These are phyloP conservation scores for Labeo calbasu DNA, from an alignment of 2,797 vertebrate genomes.

Conservation along the genomic window DNA sequence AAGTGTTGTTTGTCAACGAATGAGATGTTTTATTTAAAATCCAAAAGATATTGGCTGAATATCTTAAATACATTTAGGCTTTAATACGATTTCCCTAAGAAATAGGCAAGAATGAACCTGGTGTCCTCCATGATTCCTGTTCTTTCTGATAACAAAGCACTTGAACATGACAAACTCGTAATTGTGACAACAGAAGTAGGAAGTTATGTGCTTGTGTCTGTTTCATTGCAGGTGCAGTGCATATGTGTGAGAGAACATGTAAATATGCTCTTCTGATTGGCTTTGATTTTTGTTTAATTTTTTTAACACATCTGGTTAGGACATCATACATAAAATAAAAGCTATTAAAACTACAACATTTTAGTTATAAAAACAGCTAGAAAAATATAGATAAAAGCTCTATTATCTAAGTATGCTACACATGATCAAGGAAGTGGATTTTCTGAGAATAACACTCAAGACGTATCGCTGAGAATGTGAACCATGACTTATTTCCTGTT, in stretches of 20 bases:
- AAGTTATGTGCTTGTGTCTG: no score
- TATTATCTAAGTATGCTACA: neutral
- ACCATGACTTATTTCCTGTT: slow-evolving; percentile 24
- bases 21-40: neutral
- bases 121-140: neutral
- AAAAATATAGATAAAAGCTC: neutral
- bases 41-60: no score
- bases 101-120: no score
- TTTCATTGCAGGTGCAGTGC: no score
- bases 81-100: no score
- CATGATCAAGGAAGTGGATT: neutral
- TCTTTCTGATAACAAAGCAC: neutral
- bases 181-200: no score
- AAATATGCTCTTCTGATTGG: no score
- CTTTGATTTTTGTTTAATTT: neutral
- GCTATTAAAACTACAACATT: neutral
- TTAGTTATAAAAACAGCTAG: neutral
- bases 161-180: neutral
- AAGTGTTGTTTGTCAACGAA: no score
- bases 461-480: neutral
- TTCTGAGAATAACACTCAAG: neutral
- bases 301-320: neutral
- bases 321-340: neutral
- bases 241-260: no score
- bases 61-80: no score